Evolutionary conservation across 2,113 vertebrate species (phyloP).

Genomic region (Alethe diademata): DNA sequence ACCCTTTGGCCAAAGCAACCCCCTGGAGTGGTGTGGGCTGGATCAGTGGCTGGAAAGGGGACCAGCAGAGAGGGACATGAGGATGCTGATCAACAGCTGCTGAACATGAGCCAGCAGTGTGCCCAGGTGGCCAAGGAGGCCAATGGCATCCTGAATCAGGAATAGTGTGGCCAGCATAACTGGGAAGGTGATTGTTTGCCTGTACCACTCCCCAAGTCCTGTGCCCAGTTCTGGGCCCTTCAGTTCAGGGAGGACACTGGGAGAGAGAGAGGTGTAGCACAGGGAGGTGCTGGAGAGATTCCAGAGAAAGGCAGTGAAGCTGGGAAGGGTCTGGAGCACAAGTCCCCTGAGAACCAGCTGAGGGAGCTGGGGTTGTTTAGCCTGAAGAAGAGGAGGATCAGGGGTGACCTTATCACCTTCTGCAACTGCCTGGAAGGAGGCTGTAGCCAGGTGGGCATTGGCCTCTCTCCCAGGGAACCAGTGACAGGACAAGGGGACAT

Average conservation of each 20-base stretch:
- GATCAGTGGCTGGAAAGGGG: not conserved
- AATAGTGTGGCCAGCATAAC: not conserved
- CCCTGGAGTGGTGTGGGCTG: not conserved
- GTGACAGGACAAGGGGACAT: not conserved
- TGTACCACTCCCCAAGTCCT: fast-evolving
- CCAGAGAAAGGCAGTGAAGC: not conserved
- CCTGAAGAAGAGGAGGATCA: not conserved
- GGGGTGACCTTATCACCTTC: too few relatives aligned
- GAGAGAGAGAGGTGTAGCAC: too few relatives aligned
- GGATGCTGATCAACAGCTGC: not conserved
- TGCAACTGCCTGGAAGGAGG: not conserved
- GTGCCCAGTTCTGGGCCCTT: not conserved
- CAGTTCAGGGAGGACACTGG: not conserved
- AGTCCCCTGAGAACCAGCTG: not conserved
- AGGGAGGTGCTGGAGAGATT: not conserved
- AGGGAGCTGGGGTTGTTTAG: not conserved
- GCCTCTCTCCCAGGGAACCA: not conserved
- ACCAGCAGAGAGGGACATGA: not conserved
- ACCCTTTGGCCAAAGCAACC: not conserved
- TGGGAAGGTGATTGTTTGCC: not conserved
- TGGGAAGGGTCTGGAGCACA: not conserved
- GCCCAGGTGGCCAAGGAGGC: not conserved
- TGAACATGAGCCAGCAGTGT: not conserved
- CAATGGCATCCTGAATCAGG: not conserved
- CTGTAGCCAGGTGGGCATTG: fast-evolving